A percentile compares a stretch with the other conserved stretches of the same genome.
Conservation (phyloP, 2,888 invertebrate species). For the Tiphia femorata region DNA sequence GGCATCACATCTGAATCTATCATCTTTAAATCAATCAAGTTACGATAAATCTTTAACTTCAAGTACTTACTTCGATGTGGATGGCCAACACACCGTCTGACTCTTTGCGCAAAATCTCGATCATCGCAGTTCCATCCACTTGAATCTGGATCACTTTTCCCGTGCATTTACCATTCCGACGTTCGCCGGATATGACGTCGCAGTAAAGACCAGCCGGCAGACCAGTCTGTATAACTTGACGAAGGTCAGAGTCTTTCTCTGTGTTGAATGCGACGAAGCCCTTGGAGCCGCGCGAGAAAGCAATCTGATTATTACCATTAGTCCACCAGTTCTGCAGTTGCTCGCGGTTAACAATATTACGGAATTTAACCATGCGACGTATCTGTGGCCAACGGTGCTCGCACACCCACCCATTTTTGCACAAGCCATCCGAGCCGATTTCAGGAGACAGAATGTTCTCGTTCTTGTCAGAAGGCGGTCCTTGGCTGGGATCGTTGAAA, state of each 20-base stretch:
- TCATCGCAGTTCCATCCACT: conserved; percentile 73
- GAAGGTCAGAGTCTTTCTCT: conserved; percentile 74
- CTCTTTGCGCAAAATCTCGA: conserved; percentile 71
- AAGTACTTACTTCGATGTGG: conserved; percentile 67
- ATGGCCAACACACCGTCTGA: conserved; percentile 81
- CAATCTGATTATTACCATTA: conserved; percentile 84
- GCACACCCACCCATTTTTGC: conserved; percentile 83
- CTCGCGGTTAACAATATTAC: conserved; percentile 76
- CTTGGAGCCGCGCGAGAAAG: conserved; percentile 76
- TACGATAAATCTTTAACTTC: no score
- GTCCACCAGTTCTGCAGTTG: conserved; percentile 82
- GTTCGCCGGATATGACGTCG: conserved; percentile 82
- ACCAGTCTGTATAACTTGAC: conserved; percentile 75
- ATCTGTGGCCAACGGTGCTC: conserved; percentile 89
- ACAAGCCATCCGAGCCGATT: conserved; percentile 76
- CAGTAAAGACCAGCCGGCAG: conserved; percentile 85
- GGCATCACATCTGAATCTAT: no score
- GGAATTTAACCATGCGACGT: conserved; percentile 82
- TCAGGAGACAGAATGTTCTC: conserved; percentile 76
- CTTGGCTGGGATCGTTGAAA: conserved; percentile 73
- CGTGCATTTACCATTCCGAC: conserved; percentile 73
- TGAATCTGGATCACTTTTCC: conserved; percentile 76
- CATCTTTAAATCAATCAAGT: no score
- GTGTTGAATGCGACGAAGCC: conserved; percentile 84
- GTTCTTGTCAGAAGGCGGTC: conserved; percentile 77